Conservation (phyloP, 1,140 invertebrate species). For the Acyrthosiphon pisum region DNA sequence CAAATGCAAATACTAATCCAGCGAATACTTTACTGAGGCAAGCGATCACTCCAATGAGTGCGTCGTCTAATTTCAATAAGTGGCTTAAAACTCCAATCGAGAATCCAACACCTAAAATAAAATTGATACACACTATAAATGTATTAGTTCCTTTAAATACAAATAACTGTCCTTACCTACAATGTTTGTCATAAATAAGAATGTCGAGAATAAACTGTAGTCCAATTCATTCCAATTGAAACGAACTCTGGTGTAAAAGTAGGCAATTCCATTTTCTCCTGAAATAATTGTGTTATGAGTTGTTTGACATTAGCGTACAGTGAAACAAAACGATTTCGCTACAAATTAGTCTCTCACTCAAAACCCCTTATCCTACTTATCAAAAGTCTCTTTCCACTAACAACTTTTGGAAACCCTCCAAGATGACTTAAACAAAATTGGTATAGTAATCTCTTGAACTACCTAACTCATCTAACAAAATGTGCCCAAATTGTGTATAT, state of each 20-base stretch:
- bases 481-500: background rate
- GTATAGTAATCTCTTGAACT: background rate
- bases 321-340: background rate
- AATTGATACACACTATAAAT: background rate
- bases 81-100: conserved; percentile 81
- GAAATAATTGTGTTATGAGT: conserved; percentile 59
- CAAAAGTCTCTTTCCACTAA: background rate
- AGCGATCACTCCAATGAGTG: conserved; percentile 79
- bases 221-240: conserved; percentile 87
- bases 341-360: background rate
- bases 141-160: conserved; percentile 69
- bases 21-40: conserved; percentile 80
- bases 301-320: background rate
- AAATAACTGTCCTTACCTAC: conserved; percentile 68
- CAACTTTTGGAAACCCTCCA: background rate
- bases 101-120: conserved; percentile 73
- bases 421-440: background rate
- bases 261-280: conserved; percentile 83
- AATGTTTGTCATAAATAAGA: conserved; percentile 78
- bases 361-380: too few species aligned
- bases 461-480: background rate
- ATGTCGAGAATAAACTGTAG: conserved; percentile 83
- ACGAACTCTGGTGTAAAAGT: conserved; percentile 78
- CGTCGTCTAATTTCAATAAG: conserved; percentile 78
- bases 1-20: conserved; percentile 80